Evolutionary conservation across 2,888 invertebrate genomes (phyloP), one percentile per base, ranked within the genome.

Genomic region (Kryphioiulus occultus): DNA sequence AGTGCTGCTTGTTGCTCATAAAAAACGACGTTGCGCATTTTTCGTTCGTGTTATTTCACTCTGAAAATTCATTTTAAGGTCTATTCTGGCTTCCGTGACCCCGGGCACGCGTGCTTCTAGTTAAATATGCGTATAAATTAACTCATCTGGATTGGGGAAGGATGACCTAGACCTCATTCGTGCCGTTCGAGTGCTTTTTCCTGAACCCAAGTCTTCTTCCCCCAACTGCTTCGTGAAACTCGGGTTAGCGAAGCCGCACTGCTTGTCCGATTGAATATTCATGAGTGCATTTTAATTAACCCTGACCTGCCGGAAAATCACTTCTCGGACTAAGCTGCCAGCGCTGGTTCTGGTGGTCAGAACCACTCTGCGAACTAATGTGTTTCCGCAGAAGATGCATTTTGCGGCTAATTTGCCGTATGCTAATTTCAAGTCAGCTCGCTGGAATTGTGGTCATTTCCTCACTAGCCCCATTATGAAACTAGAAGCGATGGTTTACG

Each of bases 121-220:
- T 68, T 68, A 68, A 68, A 26, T 68, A 68, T 68, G 68, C 68
- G 68, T 68, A 68, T 68, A 68, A 68, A 68, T 68, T 68, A 68
- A 68, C 68, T 68, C 68, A 68, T 68, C 68, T 68, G 68, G 68
- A 68, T 68, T 68, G 68, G 68, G 68, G 26, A 26, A 68, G 68
- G 68, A 68, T 68, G 68, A 68, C 68, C 68, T 68, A 68, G 68
- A 68, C 68, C 68, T 68, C 68, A 3, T 68, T 26, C 9, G 9
- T 26, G 68, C 68, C 26, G 26, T 68, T 68, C 68, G 26, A 68
- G 68, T 26, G 12, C 10, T 26, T 68, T 68, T 68, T 68, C 3
- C 68, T 68, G 26, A 68, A 26, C 68, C n/a, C 68, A 26, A 10
- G 68, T n/a, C 68, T 68, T 10, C 68, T 68, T 26, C n/a, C n/a